phyloP scores from a whole-genome alignment of 2,113 vertebrate species.

The Dolichallabes microphthalmus region DNA sequence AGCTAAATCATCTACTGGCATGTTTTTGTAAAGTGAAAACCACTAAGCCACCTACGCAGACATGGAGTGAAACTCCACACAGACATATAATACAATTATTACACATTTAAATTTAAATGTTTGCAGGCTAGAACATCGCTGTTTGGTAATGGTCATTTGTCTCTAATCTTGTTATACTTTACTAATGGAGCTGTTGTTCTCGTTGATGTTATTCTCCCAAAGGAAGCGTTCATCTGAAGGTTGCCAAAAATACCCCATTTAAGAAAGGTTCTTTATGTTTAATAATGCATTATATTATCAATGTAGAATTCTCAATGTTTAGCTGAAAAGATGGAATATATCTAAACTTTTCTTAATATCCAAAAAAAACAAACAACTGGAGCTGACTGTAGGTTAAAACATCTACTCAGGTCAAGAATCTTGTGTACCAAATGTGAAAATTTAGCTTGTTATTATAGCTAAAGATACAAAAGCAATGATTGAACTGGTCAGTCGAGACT shows the following conservation, averaged over 20 bases:
- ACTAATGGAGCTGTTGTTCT: no score
- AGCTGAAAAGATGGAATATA: neutral
- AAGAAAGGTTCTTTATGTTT: neutral
- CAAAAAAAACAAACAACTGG: neutral
- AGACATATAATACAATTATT: neutral
- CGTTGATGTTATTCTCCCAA: neutral
- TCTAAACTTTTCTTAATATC: neutral
- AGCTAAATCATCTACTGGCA: neutral
- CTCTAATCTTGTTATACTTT: neutral
- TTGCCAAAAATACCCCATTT: neutral
- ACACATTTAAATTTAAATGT: neutral
- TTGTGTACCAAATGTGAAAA: neutral
- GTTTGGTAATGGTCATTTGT: neutral
- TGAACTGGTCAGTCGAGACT: neutral
- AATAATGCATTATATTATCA: neutral
- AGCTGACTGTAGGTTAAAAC: neutral
- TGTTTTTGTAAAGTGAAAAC: neutral
- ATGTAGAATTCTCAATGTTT: neutral
- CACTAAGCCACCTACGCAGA: neutral
- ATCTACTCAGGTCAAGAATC: neutral
- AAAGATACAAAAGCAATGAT: neutral
- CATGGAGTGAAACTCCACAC: neutral
- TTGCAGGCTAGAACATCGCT: neutral
- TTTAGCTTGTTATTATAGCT: conserved; percentile 17
- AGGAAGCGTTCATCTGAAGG: neutral